Evolutionary conservation across 1,140 invertebrate species (phyloP).

Genomic region (Odontomachus brunneus): DNA sequence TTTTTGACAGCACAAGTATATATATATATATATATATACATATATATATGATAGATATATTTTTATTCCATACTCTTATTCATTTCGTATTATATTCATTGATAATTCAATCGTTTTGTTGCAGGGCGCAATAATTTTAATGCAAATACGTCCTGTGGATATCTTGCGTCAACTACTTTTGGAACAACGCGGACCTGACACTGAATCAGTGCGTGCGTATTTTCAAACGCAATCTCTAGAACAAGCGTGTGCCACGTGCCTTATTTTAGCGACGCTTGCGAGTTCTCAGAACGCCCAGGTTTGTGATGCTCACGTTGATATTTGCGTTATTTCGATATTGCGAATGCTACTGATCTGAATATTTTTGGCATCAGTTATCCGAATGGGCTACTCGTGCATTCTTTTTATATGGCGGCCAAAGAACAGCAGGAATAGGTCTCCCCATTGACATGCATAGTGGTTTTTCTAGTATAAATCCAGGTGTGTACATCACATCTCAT

Average conservation of each 20-base stretch:
- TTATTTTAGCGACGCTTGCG: slow-evolving; percentile 93
- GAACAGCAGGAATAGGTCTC: slow-evolving; percentile 66
- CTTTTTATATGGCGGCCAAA: slow-evolving; percentile 95
- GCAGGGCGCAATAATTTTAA: slow-evolving; percentile 93
- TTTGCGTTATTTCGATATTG: neutral
- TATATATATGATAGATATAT: slow-evolving; percentile 27
- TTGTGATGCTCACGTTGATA: neutral
- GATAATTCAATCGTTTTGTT: slow-evolving; percentile 37
- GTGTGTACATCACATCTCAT: slow-evolving; percentile 44
- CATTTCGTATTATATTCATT: neutral
- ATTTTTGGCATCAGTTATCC: slow-evolving; percentile 84
- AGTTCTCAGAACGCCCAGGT: slow-evolving; percentile 89
- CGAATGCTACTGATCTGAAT: neutral
- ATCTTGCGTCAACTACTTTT: slow-evolving; percentile 92
- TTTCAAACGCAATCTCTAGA: slow-evolving; percentile 93
- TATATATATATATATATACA: too few species aligned
- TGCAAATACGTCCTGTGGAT: slow-evolving; percentile 94
- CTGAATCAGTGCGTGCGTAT: slow-evolving; percentile 93
- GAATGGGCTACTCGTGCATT: slow-evolving; percentile 97
- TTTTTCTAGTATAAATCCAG: slow-evolving; percentile 69
- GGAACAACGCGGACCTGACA: slow-evolving; percentile 93
- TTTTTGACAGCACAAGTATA: slow-evolving; percentile 92
- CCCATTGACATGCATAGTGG: slow-evolving; percentile 69
- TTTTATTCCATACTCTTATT: neutral
- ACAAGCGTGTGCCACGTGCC: slow-evolving; percentile 95